Evolutionary conservation across 2,113 vertebrate genomes (phyloP), one percentile per base, ranked within the genome.

Genomic region (Suncus etruscus): DNA sequence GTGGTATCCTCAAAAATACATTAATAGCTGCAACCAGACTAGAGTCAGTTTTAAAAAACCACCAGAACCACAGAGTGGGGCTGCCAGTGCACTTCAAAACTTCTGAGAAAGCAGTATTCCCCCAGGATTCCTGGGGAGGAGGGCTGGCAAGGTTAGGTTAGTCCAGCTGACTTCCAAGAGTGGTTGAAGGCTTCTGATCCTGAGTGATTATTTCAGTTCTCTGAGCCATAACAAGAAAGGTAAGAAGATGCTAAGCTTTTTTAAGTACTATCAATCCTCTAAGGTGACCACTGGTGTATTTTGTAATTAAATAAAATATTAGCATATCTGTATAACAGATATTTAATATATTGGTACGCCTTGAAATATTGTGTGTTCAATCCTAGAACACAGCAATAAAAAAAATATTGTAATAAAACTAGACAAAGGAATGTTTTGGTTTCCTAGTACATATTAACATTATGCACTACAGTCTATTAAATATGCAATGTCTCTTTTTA

Each of bases 281-380:
- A 85, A 91, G 27, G 72, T 83, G 66, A 83, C 15, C 22, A 68
- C 2, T n/a, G 70, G 24, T 78, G 39, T 54, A n/a, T 69, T 47
- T 72, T 90, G 68, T 51, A 39, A 72, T 63, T 89, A 77, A 94
- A 9, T 74, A 82, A 83, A 74, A 74, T 24, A 39, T 16, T 65
- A 75, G 10, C 45, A 45, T 83, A 78, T 14, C 11, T 65, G 1
- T 51, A 48, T 16, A 50, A 66, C 8, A 47, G 16, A 25, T 16
- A 31, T 25, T 27, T 45, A 32, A 39, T 72, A 45, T 39, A 32
- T 31, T 39, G 32, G 39, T 20, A 24, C 24, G 4, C 70, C 20
- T 45, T 22, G 39, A 73, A 39, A 32, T 9, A 73, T 45, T 73
- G 20, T 20, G 22, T 31, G 70, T 45, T 39, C 31, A 32, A 9